Percentiles rank a stretch among this genome's conserved stretches.
Evolutionary conservation across 1,140 invertebrate genomes (phyloP).

Genomic region (Aleiodes sp.): DNA sequence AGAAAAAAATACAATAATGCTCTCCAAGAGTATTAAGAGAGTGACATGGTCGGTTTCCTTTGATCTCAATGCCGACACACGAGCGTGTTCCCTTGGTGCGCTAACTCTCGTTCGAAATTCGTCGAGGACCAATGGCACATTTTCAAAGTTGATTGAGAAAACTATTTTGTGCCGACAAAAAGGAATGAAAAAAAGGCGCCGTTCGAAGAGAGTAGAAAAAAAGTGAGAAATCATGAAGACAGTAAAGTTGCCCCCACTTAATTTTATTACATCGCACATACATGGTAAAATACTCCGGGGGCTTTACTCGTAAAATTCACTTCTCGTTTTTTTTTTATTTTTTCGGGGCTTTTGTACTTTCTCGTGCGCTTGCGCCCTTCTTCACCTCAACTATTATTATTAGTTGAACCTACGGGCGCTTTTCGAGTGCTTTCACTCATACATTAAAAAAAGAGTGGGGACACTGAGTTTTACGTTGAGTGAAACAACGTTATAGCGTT

Average conservation of each 20-base stretch:
- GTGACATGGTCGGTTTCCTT: conserved; percentile 15
- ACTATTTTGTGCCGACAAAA: conserved; percentile 10
- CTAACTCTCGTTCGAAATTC: background rate
- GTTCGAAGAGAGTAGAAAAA: background rate
- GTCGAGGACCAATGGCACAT: conserved; percentile 17
- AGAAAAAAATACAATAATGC: conserved; percentile 1
- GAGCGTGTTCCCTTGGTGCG: background rate
- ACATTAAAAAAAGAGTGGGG: too few species aligned
- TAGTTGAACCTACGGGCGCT: background rate
- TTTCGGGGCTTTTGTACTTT: background rate
- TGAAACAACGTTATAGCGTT: background rate
- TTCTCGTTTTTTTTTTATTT: too few species aligned
- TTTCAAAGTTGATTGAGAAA: conserved; percentile 16
- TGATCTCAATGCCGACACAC: conserved; percentile 1
- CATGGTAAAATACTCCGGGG: background rate
- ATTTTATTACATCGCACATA: conserved; percentile 14
- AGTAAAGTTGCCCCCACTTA: too few species aligned
- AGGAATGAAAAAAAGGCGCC: background rate
- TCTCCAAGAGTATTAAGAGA: conserved; percentile 5
- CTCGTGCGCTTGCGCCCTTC: background rate
- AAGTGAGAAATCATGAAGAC: too few species aligned
- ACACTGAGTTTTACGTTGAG: conserved; percentile 12
- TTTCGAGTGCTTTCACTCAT: conserved; percentile 4
- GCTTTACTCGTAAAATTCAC: conserved; percentile 11
- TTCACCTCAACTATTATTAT: background rate